These are phyloP conservation scores for Acropora yongei DNA, from an alignment of 64 coral and sea anemone species.

Conservation along the genomic window DNA sequence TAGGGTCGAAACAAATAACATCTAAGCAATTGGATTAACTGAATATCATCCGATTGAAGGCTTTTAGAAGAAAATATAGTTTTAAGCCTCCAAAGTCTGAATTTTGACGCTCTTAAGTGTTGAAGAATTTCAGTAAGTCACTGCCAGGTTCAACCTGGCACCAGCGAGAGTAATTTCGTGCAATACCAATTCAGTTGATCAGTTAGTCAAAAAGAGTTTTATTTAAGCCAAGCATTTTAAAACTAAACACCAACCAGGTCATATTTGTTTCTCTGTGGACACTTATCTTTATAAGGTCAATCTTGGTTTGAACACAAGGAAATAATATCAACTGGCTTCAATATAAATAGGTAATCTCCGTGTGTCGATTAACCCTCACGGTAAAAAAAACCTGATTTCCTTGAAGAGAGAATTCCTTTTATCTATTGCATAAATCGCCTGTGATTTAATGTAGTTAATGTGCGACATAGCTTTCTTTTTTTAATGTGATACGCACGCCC, in stretches of 20 bases:
- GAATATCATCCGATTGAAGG: not conserved
- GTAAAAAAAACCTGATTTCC: not conserved
- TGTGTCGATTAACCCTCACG: not conserved
- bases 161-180: not conserved
- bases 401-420: not conserved
- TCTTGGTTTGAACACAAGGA: not conserved
- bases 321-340: not conserved
- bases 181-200: not conserved
- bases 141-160: not conserved
- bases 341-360: not conserved
- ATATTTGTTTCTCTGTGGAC: not conserved
- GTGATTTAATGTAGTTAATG: not conserved
- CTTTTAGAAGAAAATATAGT: not conserved
- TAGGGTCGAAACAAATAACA: not conserved
- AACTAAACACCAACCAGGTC: not conserved
- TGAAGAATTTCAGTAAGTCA: not conserved
- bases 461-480: not conserved
- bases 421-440: not conserved
- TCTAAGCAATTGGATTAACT: not conserved
- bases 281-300: conserved; percentile 18
- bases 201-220: not conserved
- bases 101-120: too few relatives aligned
- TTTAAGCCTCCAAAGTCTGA: not conserved
- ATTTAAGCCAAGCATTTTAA: not conserved
- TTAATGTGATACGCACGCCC: not conserved